A percentile compares a stretch with the other conserved stretches of the same genome.
Conservation (phyloP, 2,888 invertebrate species). For the Polyommatus iphigenia region DNA sequence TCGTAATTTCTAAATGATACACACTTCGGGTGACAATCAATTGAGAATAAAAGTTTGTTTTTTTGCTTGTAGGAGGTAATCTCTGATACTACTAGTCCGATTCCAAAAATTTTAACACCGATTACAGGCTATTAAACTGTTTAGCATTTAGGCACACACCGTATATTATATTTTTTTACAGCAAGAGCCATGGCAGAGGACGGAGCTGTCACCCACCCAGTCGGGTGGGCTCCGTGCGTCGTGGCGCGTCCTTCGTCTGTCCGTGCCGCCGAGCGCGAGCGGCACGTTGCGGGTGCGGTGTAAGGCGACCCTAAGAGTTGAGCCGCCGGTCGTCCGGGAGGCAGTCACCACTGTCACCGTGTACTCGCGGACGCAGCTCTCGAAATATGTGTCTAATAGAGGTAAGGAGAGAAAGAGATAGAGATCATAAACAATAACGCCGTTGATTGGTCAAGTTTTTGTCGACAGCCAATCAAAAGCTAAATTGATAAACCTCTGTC, state of each 20-base stretch:
- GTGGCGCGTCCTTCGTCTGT: slow-evolving; percentile 63
- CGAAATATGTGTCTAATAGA: slow-evolving; percentile 69
- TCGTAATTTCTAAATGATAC: not conserved
- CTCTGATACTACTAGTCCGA: too few species aligned
- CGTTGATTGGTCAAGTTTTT: too few species aligned
- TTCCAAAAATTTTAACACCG: too few species aligned
- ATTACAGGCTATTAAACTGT: too few species aligned
- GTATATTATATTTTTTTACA: slow-evolving; percentile 41
- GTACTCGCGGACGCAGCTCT: slow-evolving; percentile 66
- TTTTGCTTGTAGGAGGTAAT: too few species aligned
- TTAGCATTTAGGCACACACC: not conserved
- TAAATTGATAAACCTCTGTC: too few species aligned
- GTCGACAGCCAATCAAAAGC: too few species aligned
- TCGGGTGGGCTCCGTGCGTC: slow-evolving; percentile 67
- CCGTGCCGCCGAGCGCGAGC: slow-evolving; percentile 62
- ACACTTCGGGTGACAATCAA: too few species aligned
- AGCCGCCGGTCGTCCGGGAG: slow-evolving; percentile 66
- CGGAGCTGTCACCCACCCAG: slow-evolving; percentile 58
- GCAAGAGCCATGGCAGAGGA: slow-evolving; percentile 71
- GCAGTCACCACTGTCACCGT: slow-evolving; percentile 61
- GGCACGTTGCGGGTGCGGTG: slow-evolving; percentile 67
- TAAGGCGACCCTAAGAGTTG: slow-evolving; percentile 63
- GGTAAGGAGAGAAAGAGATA: slow-evolving; percentile 51
- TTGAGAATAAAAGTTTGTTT: too few species aligned
- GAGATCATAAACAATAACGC: slow-evolving; percentile 43